Evolutionary conservation across 2,113 vertebrate species (phyloP).

Genomic region (Abramis brama): DNA sequence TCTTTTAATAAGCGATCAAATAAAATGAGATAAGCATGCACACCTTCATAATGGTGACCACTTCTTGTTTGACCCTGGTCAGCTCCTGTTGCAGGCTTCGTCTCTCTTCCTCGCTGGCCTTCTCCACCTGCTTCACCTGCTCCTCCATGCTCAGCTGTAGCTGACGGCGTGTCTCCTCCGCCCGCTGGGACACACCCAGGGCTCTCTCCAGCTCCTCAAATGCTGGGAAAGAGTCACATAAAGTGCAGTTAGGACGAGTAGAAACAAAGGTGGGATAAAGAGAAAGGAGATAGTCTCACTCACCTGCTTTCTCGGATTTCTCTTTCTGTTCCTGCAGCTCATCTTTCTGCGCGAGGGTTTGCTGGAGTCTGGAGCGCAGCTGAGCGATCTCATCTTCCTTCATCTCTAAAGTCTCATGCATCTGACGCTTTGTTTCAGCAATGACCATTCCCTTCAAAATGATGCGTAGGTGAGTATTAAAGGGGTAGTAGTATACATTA

Average conservation of each 20-base stretch:
- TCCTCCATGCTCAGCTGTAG: constrained; percentile 90
- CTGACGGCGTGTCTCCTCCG: constrained; percentile 88
- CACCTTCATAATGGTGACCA: constrained; percentile 90
- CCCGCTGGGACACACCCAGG: constrained; percentile 84
- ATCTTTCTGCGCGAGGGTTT: constrained; percentile 81
- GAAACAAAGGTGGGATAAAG: not conserved
- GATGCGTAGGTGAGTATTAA: not conserved
- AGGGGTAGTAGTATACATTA: not conserved
- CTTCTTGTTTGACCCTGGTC: constrained; percentile 89
- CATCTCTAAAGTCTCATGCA: constrained; percentile 95
- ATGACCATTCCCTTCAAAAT: constrained; percentile 92
- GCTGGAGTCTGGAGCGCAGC: constrained; percentile 83
- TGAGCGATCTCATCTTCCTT: constrained; percentile 95
- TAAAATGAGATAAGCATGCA: constrained; percentile 48
- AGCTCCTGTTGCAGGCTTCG: constrained; percentile 87
- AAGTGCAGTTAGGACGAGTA: not conserved
- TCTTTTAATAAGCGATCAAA: no score
- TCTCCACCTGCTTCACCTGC: constrained; percentile 85
- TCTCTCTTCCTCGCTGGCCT: constrained; percentile 86
- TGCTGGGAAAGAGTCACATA: constrained; percentile 70
- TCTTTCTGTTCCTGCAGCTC: constrained; percentile 92
- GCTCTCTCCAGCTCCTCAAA: constrained; percentile 95
- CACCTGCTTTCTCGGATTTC: constrained; percentile 93
- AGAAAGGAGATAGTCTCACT: constrained; percentile 54
- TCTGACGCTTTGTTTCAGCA: constrained; percentile 95